A percentile compares a stretch with the other conserved stretches of the same genome.
phyloP scores from a whole-genome alignment of 2,113 vertebrate species.

The Salminus brasiliensis region DNA sequence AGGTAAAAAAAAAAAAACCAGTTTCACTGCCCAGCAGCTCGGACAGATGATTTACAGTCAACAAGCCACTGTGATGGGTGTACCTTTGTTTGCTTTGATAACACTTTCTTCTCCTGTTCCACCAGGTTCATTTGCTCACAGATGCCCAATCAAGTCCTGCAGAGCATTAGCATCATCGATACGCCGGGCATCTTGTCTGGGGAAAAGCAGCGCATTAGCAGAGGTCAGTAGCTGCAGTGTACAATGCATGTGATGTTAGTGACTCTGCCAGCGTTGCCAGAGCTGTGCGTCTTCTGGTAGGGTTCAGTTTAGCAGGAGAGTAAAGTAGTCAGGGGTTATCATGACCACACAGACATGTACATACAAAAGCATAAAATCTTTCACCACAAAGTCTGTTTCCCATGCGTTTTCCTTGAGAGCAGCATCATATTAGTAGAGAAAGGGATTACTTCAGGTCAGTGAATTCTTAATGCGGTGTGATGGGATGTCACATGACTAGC shows the following conservation, averaged over 20 bases:
- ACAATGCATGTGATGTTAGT: neutral
- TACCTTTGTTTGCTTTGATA: conserved; percentile 26
- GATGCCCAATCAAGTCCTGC: conserved; percentile 93
- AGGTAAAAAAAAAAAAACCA: too few species aligned
- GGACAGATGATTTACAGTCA: neutral
- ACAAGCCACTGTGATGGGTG: neutral
- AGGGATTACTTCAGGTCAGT: neutral
- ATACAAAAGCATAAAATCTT: neutral
- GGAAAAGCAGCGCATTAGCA: conserved; percentile 95
- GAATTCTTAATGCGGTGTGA: neutral
- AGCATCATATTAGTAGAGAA: neutral
- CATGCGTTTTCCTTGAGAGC: neutral
- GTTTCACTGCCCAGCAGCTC: neutral
- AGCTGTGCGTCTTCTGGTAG: neutral
- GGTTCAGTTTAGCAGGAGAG: neutral
- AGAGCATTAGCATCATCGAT: conserved; percentile 97
- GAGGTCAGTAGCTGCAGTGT: conserved; percentile 77
- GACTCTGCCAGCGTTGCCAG: neutral
- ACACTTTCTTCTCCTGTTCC: conserved; percentile 20
- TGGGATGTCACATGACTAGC: neutral
- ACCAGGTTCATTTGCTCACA: conserved; percentile 97
- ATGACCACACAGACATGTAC: neutral
- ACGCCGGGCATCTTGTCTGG: conserved; percentile 96
- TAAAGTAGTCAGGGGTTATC: neutral
- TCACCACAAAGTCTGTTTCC: neutral